Conservation (phyloP, 2,888 invertebrate genomes). For the Axea sp. region DNA sequence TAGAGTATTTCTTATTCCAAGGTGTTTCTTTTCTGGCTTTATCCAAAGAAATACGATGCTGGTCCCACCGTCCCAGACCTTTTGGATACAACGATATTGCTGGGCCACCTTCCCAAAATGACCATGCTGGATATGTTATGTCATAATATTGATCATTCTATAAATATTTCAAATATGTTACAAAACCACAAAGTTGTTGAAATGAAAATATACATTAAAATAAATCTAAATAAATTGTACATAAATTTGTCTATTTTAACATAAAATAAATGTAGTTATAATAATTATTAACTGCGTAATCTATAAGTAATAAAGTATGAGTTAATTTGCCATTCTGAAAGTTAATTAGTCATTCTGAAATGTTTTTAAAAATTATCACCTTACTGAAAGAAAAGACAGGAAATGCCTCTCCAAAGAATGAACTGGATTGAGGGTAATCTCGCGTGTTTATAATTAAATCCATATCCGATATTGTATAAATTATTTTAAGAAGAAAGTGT, state of each 20-base stretch:
- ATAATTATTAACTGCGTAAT: no score
- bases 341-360: conserved; percentile 2
- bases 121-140: conserved; percentile 98
- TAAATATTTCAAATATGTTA: conserved; percentile 47
- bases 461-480: conserved; percentile 87
- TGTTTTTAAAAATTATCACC: conserved; percentile 78
- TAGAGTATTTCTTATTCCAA: conserved; percentile 87
- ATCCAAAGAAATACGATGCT: conserved; percentile 86
- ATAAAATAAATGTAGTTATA: no score
- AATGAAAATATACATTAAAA: no score
- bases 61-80: conserved; percentile 96
- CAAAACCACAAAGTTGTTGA: no score
- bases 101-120: conserved; percentile 99
- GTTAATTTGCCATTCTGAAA: no score
- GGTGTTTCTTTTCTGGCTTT: conserved; percentile 83
- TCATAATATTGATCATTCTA: conserved; percentile 89
- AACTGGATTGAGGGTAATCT: conserved; percentile 94
- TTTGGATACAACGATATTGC: conserved; percentile 95
- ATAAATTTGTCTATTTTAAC: no score
- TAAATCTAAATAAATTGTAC: no score
- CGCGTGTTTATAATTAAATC: conserved; percentile 93
- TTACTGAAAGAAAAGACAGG: conserved; percentile 99
- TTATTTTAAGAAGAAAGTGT: conserved; percentile 88
- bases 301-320: no score
- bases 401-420: conserved; percentile 81